Evolutionary conservation across 1,140 invertebrate species (phyloP).

Genomic region (Colletes gigas): DNA sequence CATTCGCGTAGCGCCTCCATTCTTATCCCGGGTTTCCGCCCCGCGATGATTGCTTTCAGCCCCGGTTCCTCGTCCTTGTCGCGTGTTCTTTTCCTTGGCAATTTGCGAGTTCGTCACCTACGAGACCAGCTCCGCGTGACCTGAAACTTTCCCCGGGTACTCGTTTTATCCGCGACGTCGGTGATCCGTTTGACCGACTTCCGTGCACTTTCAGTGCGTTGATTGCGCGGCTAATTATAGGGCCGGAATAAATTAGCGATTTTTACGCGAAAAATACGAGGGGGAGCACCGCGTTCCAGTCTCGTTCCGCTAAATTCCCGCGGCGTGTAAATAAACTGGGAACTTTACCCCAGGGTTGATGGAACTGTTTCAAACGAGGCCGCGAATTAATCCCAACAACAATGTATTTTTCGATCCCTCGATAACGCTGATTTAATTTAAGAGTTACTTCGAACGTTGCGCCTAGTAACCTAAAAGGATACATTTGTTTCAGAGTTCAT

Average conservation of each 20-base stretch:
- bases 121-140: neutral
- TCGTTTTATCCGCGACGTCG: neutral
- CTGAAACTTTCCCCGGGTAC: neutral
- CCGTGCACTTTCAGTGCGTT: neutral
- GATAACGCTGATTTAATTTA: too few species aligned
- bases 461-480: too few species aligned
- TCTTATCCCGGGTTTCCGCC: conserved; percentile 19
- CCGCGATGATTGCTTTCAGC: neutral
- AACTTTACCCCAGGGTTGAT: neutral
- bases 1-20: conserved; percentile 26
- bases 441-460: too few species aligned
- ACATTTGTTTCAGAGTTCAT: too few species aligned
- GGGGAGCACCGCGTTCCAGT: neutral
- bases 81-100: neutral
- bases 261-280: neutral
- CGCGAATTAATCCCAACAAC: too few species aligned
- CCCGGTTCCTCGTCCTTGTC: conserved; percentile 23
- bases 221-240: neutral
- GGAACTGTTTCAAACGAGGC: neutral
- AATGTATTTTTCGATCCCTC: too few species aligned
- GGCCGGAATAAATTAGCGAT: neutral
- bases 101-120: neutral
- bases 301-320: neutral
- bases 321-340: too few species aligned
- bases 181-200: neutral